Evolutionary conservation across 2,113 vertebrate genomes (phyloP).

Genomic region (Pterocles orientalis): DNA sequence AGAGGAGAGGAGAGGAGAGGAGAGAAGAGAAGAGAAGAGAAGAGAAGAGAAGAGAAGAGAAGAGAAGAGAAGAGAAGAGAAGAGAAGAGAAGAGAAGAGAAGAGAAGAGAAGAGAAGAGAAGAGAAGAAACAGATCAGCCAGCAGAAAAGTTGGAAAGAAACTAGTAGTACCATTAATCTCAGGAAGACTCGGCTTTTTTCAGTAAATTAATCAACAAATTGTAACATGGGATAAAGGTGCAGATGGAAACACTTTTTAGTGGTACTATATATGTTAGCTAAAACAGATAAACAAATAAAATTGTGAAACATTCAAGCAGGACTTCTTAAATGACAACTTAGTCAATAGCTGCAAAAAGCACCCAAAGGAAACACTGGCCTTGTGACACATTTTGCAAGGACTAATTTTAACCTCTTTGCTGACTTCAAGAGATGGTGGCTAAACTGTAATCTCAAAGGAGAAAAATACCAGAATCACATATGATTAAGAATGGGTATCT

Average conservation of each 20-base stretch:
- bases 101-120: background rate
- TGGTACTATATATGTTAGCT: background rate
- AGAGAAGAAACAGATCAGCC: background rate
- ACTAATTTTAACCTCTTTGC: background rate
- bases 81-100: no score
- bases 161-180: background rate
- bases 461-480: background rate
- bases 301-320: background rate
- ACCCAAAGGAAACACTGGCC: background rate
- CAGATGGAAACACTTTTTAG: background rate
- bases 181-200: background rate
- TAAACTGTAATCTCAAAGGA: background rate
- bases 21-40: no score
- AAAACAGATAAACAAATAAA: background rate
- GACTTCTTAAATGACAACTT: accelerated
- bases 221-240: background rate
- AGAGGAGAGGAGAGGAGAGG: no score
- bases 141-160: background rate
- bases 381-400: background rate
- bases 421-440: background rate
- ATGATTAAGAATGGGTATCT: background rate
- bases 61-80: no score
- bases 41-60: no score
- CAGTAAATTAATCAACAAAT: background rate
- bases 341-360: background rate